Evolutionary conservation across 2,113 vertebrate genomes (phyloP).

Genomic region (Barnardius zonarius): DNA sequence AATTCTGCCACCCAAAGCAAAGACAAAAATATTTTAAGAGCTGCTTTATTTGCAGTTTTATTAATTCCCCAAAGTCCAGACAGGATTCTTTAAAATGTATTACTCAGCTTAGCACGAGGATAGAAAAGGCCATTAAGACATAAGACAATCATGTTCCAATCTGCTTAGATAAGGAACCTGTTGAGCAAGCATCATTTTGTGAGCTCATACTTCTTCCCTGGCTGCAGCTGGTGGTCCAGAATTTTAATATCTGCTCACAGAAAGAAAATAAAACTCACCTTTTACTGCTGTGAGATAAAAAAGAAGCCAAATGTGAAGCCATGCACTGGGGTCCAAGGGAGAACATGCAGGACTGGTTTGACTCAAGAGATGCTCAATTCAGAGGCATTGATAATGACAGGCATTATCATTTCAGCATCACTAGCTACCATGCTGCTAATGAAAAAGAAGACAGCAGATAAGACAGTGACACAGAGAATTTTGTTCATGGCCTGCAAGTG

Average conservation of each 20-base stretch:
- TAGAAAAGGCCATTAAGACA: neutral
- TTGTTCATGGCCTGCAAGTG: neutral
- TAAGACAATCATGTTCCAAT: neutral
- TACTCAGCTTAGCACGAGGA: neutral
- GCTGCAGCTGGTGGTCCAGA: neutral
- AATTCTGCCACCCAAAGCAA: neutral
- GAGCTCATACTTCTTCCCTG: neutral
- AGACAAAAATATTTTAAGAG: neutral
- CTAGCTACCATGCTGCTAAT: neutral
- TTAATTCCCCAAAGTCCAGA: neutral
- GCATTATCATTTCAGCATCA: neutral
- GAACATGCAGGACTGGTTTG: neutral
- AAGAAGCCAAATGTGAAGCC: neutral
- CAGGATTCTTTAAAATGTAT: neutral
- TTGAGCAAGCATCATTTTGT: neutral
- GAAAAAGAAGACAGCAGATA: neutral
- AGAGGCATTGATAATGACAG: neutral
- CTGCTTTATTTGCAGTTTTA: neutral
- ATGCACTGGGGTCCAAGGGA: neutral
- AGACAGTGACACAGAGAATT: neutral
- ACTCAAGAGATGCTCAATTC: neutral
- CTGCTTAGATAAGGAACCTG: neutral
- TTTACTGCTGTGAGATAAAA: neutral
- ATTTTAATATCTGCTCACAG: neutral
- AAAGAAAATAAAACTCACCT: neutral